Percentiles rank a stretch among this genome's conserved stretches.
Conservation (phyloP, 1,140 invertebrate genomes). For the Drosophila bocki region DNA sequence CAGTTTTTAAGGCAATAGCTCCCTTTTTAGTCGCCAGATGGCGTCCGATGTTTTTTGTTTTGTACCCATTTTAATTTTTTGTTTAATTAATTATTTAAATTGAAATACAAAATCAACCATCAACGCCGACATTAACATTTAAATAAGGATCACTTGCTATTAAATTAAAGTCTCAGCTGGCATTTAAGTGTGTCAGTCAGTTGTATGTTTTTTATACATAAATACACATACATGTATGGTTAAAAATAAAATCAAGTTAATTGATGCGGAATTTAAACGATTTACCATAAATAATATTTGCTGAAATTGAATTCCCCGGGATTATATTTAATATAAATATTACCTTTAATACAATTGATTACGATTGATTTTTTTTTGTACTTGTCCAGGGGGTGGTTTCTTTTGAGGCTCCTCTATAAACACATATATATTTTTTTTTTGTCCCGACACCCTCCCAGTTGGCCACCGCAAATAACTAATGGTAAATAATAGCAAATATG, state of each 20-base stretch:
- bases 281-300: slow-evolving; percentile 25
- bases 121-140: not conserved
- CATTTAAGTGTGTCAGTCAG: not conserved
- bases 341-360: not conserved
- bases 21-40: too few relatives aligned
- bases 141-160: not conserved
- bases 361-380: slow-evolving; percentile 9
- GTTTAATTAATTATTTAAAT: not conserved
- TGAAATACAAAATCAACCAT: not conserved
- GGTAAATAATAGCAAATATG: slow-evolving; percentile 21
- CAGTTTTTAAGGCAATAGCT: too few relatives aligned
- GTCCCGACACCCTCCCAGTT: not conserved
- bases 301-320: slow-evolving; percentile 6
- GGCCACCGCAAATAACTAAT: slow-evolving; percentile 22
- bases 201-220: too few relatives aligned
- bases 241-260: slow-evolving; percentile 16
- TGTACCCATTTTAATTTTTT: too few relatives aligned
- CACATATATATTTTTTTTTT: not conserved
- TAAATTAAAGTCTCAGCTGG: not conserved
- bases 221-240: not conserved
- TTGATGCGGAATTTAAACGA: slow-evolving; percentile 9
- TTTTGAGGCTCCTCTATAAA: not conserved
- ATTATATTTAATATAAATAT: slow-evolving; percentile 15
- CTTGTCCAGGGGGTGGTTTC: not conserved
- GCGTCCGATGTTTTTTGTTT: too few relatives aligned